A percentile compares a stretch with the other conserved stretches of the same genome.
These are phyloP conservation scores for Miltochrista miniata DNA, from an alignment of 2,888 invertebrate species.

Conservation along the genomic window DNA sequence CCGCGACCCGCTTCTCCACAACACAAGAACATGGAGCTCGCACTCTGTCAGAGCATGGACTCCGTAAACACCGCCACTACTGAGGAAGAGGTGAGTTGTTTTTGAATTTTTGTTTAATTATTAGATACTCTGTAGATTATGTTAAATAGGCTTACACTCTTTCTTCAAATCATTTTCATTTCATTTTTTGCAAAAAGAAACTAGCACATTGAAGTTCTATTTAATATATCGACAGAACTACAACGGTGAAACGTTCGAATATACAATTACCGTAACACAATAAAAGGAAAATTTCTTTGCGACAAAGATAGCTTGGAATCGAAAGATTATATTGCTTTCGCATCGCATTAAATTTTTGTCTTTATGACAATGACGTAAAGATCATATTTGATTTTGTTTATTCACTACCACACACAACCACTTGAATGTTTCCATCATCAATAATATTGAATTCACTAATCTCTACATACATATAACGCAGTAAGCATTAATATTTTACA, in stretches of 20 bases:
- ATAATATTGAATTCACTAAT: too few relatives aligned
- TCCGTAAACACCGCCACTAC: constrained; percentile 97
- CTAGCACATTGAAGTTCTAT: constrained; percentile 38
- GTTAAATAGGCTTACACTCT: too few relatives aligned
- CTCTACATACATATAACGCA: too few relatives aligned
- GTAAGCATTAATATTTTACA: too few relatives aligned
- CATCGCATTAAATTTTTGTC: constrained; percentile 50
- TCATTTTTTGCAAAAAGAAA: constrained; percentile 47
- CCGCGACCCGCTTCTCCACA: constrained; percentile 71
- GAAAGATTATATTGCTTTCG: constrained; percentile 56
- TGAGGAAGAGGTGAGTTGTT: constrained; percentile 95
- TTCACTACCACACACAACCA: too few relatives aligned
- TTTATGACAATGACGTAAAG: constrained; percentile 48
- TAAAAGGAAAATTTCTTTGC: constrained; percentile 72
- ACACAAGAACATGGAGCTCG: constrained; percentile 84
- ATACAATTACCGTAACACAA: constrained; percentile 78
- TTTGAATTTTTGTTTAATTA: too few relatives aligned
- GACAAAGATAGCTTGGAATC: constrained; percentile 50
- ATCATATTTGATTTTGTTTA: constrained; percentile 26
- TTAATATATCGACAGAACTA: constrained; percentile 47
- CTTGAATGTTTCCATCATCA: too few relatives aligned
- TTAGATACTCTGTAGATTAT: too few relatives aligned
- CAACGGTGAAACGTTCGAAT: constrained; percentile 70
- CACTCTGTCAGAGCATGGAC: constrained; percentile 98
- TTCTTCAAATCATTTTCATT: constrained; percentile 15